Evolutionary conservation across 2,888 invertebrate genomes (phyloP), one percentile per base, ranked within the genome.

Genomic region (Agrotis exclamationis): DNA sequence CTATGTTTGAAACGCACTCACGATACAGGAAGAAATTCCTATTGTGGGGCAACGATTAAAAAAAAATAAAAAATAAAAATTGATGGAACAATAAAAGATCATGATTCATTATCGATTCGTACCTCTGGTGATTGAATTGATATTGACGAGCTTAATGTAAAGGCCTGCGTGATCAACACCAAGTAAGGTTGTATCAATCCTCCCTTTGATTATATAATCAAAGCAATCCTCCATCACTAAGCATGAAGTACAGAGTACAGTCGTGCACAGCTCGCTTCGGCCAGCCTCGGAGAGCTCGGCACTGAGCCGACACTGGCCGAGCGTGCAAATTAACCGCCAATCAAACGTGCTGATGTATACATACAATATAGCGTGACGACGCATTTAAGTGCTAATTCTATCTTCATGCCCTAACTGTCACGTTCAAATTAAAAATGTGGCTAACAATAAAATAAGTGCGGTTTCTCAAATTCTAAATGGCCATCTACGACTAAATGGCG

Each of bases 311-410:
- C 28, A 20, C n/a, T 39, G 45, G 63, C 47, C 59, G 28, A 67
- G 56, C 51, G 63, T 66, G 80, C 66, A 58, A 74, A 66, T 60
- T 80, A 63, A 57, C 51, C 63, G 48, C 60, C 63, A 64, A 63
- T 75, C 62, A 54, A 45, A 75, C 14, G 28, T 14, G 58, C 74
- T 63, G 75, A 68, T 63, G 33, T 44, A 22, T 20, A 7, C 39
- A 33, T 18, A 56, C 45, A 45, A 39, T 39, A 45, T 11, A 18
- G 45, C 63, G 51, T 60, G 76, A 74, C 57, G 51, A 20, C 1
- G 60, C 58, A 59, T 44, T 50, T 63, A 47, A 47, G n/a, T 50
- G 18, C 45, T 58, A 24, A 45, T 33, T 47, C 11, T 39, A 24
- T 11, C 62, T 57, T 53, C 45, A 28, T 24, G 58, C 48, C 28